Evolutionary conservation across 2,797 vertebrate genomes (phyloP).

Genomic region (Amblyopsis hoosieri): DNA sequence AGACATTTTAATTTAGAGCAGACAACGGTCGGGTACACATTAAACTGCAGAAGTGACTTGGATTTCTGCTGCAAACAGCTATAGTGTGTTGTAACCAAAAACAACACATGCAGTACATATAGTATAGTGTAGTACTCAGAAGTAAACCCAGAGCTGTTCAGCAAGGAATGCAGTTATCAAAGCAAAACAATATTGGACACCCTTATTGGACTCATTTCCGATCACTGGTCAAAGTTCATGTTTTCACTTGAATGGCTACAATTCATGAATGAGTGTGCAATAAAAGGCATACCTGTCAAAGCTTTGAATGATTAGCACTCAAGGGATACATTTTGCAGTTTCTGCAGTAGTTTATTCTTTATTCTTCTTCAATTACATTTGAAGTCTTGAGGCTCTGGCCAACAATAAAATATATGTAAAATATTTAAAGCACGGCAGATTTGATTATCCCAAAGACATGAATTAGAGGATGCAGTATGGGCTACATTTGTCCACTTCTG

Average conservation of each 20-base stretch:
- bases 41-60: too few relatives aligned
- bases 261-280: constrained; percentile 50
- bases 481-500: constrained; percentile 21
- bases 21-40: too few relatives aligned
- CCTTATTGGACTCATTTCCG: constrained; percentile 36
- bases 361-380: constrained; percentile 56
- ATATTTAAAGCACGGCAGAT: constrained; percentile 35
- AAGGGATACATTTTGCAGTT: constrained; percentile 37
- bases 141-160: constrained; percentile 10
- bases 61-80: too few relatives aligned
- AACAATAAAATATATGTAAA: constrained; percentile 32
- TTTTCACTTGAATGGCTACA: constrained; percentile 57
- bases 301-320: constrained; percentile 47
- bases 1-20: too few relatives aligned
- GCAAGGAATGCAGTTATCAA: constrained; percentile 32
- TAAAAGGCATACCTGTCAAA: constrained; percentile 43
- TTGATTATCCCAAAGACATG: constrained; percentile 37
- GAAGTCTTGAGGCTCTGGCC: constrained; percentile 24
- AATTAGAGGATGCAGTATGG: constrained; percentile 31
- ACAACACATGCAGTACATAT: too few relatives aligned
- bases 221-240: constrained; percentile 50
- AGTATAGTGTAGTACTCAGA: not conserved
- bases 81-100: too few relatives aligned
- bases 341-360: constrained; percentile 42
- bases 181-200: constrained; percentile 42